Evolutionary conservation across 2,797 vertebrate genomes (phyloP), one percentile per base, ranked within the genome.

Genomic region (Borostomias antarcticus): DNA sequence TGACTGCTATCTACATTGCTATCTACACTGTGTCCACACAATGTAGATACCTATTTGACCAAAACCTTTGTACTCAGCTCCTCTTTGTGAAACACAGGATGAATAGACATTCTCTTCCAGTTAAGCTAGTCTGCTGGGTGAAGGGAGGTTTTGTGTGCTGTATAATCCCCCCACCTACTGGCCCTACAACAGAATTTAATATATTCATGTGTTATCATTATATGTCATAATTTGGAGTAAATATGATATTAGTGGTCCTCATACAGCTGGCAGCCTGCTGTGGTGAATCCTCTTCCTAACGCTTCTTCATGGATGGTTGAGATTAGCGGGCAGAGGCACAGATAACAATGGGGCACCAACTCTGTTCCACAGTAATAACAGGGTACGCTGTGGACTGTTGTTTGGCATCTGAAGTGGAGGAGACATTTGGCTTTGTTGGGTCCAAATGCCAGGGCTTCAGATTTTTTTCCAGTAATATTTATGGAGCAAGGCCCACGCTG

Each of bases 321-420:
- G 21, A 43, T 26, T 59, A 43, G 13, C 19, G 33, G 17, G 7
- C 15, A n/a, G 43, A 29, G 58, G 7, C 56, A 23, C 10, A 13
- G 33, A 5, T 60, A 48, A 61, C 43, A 48, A 61, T 48, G n/a
- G 28, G 43, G n/a, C 32, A 43, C n/a, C 40, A 61, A 8, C 9
- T 43, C 40, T 13, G 26, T 32, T 9, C n/a, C 9, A 9, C 26
- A 29, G 25, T 61, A 61, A 61, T 48, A 48, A 29, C 59, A 32
- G 59, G 43, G 43, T 47, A 43, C 21, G 15, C 47, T 29, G 13
- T 5, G 7, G 28, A 29, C 40, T 32, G 29, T 47, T 61, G 40
- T 61, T 11, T 61, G 59, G 10, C 59, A 47, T 30, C 28, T 61
- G 17, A 21, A 21, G 7, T 30, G 26, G 26, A 48, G n/a, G 26